A percentile compares a stretch with the other conserved stretches of the same genome.
phyloP scores from a whole-genome alignment of 53 echinoderm and acorn worm genomes.

The Temnopleurus reevesii region DNA sequence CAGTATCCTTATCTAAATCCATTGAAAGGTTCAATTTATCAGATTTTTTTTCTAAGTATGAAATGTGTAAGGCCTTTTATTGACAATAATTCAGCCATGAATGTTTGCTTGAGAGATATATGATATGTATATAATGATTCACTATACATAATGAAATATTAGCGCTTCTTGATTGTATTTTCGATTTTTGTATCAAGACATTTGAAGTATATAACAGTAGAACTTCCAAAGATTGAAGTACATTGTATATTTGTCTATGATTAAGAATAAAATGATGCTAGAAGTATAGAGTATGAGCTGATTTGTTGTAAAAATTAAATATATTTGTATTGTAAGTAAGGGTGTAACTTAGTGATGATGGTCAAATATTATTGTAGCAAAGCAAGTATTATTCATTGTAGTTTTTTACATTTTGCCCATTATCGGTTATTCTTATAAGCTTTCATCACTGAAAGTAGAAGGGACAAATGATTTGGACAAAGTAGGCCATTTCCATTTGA shows the following conservation, averaged over 20 bases:
- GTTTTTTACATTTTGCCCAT: no score
- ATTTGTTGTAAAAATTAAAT: neutral
- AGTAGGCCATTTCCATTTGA: no score
- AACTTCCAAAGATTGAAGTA: slow-evolving; percentile 27
- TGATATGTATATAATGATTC: neutral
- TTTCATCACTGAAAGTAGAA: no score
- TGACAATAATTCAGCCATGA: no score
- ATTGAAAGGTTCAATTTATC: neutral
- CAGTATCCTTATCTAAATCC: neutral
- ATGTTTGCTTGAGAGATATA: neutral
- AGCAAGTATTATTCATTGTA: no score
- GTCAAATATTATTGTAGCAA: no score
- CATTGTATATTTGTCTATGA: slow-evolving; percentile 31
- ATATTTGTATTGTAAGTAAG: neutral
- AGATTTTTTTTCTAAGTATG: no score
- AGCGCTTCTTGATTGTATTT: slow-evolving; percentile 31
- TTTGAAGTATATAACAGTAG: slow-evolving; percentile 9
- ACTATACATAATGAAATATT: neutral
- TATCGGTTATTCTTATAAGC: no score
- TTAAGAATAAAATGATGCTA: neutral
- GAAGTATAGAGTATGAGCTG: neutral
- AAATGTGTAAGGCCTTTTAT: no score
- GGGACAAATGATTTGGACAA: no score
- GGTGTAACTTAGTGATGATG: neutral
- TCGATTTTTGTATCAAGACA: slow-evolving; percentile 10